These are phyloP conservation scores for Drosophila longiperda DNA, from an alignment of 2,888 invertebrate genomes.

Conservation along the genomic window DNA sequence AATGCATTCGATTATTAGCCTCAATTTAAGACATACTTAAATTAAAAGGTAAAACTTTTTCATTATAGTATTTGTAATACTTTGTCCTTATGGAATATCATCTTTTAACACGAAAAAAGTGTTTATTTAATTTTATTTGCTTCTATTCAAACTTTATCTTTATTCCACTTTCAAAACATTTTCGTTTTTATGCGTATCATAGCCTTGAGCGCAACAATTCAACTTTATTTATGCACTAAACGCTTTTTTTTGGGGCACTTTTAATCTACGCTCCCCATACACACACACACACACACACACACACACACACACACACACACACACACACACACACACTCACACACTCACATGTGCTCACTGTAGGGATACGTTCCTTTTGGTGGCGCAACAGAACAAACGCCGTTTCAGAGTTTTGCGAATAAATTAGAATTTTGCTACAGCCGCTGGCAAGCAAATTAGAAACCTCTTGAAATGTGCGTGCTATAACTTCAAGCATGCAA, in stretches of 20 bases:
- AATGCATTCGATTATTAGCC: background rate
- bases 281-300: slow-evolving; percentile 9
- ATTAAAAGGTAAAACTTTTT: background rate
- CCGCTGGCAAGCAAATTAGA: slow-evolving; percentile 70
- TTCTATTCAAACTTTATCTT: background rate
- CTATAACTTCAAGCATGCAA: slow-evolving; percentile 48
- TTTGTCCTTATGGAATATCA: background rate
- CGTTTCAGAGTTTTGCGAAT: slow-evolving; percentile 70
- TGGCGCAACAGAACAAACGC: slow-evolving; percentile 28
- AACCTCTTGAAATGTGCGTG: slow-evolving; percentile 75
- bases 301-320: slow-evolving; percentile 1
- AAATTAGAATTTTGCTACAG: slow-evolving; percentile 76
- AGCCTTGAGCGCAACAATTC: slow-evolving; percentile 28
- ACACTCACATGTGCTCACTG: slow-evolving; percentile 14
- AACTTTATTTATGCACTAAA: slow-evolving; percentile 48
- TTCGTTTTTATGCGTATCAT: slow-evolving; percentile 16
- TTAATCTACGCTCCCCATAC: slow-evolving; percentile 48
- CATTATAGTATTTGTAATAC: background rate
- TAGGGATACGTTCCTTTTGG: slow-evolving; percentile 20
- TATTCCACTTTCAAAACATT: slow-evolving; percentile 26
- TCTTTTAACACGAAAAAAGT: background rate
- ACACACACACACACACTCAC: slow-evolving; percentile 2
- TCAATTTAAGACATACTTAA: background rate
- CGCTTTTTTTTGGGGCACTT: slow-evolving; percentile 41
- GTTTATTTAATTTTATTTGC: background rate